Evolutionary conservation across 1,140 invertebrate genomes (phyloP), one percentile per base, ranked within the genome.

Genomic region (Zaprionus davidi): DNA sequence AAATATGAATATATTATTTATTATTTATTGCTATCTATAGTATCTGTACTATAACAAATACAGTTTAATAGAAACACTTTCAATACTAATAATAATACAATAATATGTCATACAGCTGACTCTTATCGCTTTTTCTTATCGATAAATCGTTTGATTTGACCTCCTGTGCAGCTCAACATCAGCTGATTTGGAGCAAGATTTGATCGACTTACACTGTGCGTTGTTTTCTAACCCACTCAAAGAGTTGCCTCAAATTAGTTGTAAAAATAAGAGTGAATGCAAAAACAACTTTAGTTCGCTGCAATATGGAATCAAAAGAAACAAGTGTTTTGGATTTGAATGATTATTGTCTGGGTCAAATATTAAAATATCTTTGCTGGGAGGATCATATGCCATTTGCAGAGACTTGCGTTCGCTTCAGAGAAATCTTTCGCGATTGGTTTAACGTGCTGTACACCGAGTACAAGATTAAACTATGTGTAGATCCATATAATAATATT

Each of bases 291-390:
- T 41, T 5, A n/a, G n/a, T 6, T 41, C 6, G 0, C 6, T 46
- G 2, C 11, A 38, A 38, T 12, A 65, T 65, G 63, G 63, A 26
- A n/a, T 3, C 20, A 13, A 20, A 5, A 12, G 46, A 36, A 6
- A 20, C 38, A 20, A 75, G 28, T 49, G 70, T 70, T 31, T 36
- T 70, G 12, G 49, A 63, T 17, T 36, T 75, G 6, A 63, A 63
- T 24, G 66, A 75, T 31, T 63, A 70, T 41, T 70, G 72, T 26
- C 17, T 75, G 4, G 72, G 66, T 11, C 12, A 12, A 11, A 31
- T 74, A 13, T 6, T 74, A 1, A 74, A 60, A 24, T 62, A 74
- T 36, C 28, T 62, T 7, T 20, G 36, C 5, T 15, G 26, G 2
- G 28, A 57, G 31, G 56, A 73, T 55, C 70, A 58, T 51, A 51